Conservation (phyloP, 2,888 invertebrate genomes). For the Drosophila silvestris region DNA sequence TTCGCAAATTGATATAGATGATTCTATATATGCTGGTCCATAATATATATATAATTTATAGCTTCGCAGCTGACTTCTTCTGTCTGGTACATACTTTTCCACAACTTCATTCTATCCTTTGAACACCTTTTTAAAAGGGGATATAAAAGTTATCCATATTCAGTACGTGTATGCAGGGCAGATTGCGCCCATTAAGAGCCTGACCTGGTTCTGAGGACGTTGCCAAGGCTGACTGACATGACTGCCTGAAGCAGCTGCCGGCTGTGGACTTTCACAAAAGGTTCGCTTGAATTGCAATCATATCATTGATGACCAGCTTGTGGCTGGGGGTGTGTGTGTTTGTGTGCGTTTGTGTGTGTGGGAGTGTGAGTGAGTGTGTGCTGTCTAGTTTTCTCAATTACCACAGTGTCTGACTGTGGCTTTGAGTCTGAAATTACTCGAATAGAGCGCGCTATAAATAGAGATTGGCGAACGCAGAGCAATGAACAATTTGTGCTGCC, state of each 20-base stretch:
- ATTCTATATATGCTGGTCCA: neutral
- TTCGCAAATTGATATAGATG: neutral
- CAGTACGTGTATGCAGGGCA: neutral
- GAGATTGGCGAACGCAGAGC: constrained; percentile 17
- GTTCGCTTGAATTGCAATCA: constrained; percentile 38
- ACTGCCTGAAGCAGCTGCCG: constrained; percentile 10
- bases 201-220: constrained; percentile 27
- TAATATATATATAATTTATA: neutral
- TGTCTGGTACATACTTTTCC: neutral
- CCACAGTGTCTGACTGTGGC: constrained; percentile 12
- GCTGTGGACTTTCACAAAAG: constrained; percentile 9
- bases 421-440: constrained; percentile 44
- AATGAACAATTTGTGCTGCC: constrained; percentile 4
- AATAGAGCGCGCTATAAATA: constrained; percentile 45
- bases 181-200: constrained; percentile 5
- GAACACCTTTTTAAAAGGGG: neutral
- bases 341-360: neutral
- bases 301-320: constrained; percentile 19
- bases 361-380: neutral
- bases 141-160: neutral
- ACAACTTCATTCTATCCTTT: neutral
- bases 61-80: neutral
- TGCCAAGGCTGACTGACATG: constrained; percentile 34
- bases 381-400: constrained; percentile 49
- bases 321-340: neutral